These are phyloP conservation scores for Hiodon alosoides DNA, from an alignment of 2,113 vertebrate species.

Conservation along the genomic window DNA sequence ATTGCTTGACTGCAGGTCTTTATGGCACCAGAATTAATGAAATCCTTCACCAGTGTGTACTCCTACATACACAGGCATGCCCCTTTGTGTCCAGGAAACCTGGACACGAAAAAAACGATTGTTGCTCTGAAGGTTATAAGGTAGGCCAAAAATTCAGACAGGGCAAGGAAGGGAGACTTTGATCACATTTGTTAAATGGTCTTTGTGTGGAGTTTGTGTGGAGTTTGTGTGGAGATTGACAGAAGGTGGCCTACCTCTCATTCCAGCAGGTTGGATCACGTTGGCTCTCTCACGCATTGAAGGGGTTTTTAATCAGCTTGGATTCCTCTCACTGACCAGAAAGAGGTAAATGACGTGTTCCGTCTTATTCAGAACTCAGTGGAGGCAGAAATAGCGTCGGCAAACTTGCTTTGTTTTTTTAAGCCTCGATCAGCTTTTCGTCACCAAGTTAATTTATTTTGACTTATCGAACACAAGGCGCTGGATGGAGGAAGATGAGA, in stretches of 20 bases:
- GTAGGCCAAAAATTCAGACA: not conserved
- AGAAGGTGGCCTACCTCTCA: no score
- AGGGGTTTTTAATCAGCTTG: no score
- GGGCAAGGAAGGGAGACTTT: not conserved
- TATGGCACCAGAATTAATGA: conserved; percentile 5
- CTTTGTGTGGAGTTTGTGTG: not conserved
- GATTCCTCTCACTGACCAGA: no score
- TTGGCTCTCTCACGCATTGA: no score
- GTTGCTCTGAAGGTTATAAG: not conserved
- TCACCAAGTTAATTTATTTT: conserved; percentile 12
- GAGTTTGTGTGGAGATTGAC: not conserved
- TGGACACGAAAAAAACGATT: not conserved
- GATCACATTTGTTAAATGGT: conserved; percentile 1
- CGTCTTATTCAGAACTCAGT: no score
- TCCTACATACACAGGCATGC: not conserved
- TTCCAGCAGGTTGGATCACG: no score
- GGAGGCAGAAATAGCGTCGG: no score
- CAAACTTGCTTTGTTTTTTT: conserved; percentile 1
- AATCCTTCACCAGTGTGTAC: not conserved
- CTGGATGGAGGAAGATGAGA: not conserved
- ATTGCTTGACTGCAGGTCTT: conserved; percentile 29
- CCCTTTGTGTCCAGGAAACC: not conserved
- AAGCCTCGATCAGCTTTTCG: not conserved
- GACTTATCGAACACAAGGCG: not conserved
- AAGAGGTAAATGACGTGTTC: no score